These are phyloP conservation scores for Hydropotes inermis DNA, from an alignment of 2,113 vertebrate species.

Conservation along the genomic window DNA sequence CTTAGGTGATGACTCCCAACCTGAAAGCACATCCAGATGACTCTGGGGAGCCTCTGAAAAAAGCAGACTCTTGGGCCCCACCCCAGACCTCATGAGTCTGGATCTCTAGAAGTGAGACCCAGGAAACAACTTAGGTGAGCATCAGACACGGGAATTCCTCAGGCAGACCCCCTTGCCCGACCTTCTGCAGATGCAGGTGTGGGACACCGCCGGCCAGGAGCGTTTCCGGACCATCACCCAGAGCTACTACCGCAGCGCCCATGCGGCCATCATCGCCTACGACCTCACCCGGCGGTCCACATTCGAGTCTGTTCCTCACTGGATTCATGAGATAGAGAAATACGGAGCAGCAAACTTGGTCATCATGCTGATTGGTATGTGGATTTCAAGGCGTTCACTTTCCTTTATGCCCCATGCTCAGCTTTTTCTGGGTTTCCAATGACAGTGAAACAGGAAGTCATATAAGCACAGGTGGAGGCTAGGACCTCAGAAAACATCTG, in stretches of 20 bases:
- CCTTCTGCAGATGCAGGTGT: conserved; percentile 93
- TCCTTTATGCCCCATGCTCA: background rate
- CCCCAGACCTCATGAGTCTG: background rate
- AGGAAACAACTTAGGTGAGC: background rate
- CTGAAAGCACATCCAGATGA: too few relatives aligned
- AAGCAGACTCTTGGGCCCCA: rapidly evolving
- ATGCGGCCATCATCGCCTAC: conserved; percentile 95
- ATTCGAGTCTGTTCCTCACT: conserved; percentile 92
- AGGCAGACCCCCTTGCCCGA: background rate
- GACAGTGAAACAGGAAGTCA: background rate
- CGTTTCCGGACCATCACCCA: conserved; percentile 98
- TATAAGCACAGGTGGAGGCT: background rate
- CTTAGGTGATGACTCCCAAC: background rate
- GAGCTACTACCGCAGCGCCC: conserved; percentile 97
- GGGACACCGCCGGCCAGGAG: conserved; percentile 98
- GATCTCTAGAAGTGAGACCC: background rate
- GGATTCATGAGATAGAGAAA: conserved; percentile 93
- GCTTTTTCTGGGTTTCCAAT: background rate
- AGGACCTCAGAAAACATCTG: background rate
- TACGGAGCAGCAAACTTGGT: conserved; percentile 92
- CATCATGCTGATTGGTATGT: conserved; percentile 93
- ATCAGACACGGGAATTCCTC: rapidly evolving
- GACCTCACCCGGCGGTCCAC: conserved; percentile 92
- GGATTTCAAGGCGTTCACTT: rapidly evolving
- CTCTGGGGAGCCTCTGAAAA: background rate